These are phyloP conservation scores for Tachycineta bicolor DNA, from an alignment of 2,113 vertebrate genomes.

Conservation along the genomic window DNA sequence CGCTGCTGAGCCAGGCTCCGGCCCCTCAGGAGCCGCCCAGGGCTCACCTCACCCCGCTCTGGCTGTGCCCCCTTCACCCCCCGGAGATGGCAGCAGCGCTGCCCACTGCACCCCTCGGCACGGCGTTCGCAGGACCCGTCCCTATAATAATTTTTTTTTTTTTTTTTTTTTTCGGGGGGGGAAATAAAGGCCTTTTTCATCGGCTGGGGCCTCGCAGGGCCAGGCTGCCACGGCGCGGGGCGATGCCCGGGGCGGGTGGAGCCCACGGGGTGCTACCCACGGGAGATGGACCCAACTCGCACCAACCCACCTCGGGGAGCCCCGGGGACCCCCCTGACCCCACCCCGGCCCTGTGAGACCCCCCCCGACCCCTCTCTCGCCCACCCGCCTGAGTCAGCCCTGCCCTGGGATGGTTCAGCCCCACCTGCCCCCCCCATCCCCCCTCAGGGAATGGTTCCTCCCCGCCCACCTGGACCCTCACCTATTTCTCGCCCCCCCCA, in stretches of 20 bases:
- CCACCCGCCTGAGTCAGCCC: not conserved
- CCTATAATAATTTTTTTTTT: accelerated
- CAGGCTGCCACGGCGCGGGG: accelerated
- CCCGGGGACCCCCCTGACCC: not conserved
- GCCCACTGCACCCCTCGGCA: not conserved
- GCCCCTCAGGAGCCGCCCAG: not conserved
- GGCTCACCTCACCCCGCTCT: accelerated
- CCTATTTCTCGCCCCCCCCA: too few species aligned
- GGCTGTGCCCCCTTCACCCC: not conserved
- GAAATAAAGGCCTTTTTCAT: not conserved
- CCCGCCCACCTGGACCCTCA: too few species aligned
- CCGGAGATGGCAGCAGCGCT: accelerated
- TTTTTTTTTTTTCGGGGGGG: not conserved
- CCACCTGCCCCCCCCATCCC: too few species aligned
- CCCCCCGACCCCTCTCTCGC: not conserved
- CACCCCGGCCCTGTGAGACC: not conserved
- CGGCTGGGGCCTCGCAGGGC: not conserved
- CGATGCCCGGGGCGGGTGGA: not conserved
- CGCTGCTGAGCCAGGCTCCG: not conserved
- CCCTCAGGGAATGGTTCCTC: too few species aligned
- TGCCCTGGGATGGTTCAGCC: too few species aligned
- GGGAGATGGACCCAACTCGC: not conserved
- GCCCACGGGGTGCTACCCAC: not conserved
- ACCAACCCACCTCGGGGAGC: not conserved
- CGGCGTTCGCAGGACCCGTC: not conserved